Evolutionary conservation across 2,797 vertebrate species (phyloP).

Genomic region (Pyrocephalus nanus): DNA sequence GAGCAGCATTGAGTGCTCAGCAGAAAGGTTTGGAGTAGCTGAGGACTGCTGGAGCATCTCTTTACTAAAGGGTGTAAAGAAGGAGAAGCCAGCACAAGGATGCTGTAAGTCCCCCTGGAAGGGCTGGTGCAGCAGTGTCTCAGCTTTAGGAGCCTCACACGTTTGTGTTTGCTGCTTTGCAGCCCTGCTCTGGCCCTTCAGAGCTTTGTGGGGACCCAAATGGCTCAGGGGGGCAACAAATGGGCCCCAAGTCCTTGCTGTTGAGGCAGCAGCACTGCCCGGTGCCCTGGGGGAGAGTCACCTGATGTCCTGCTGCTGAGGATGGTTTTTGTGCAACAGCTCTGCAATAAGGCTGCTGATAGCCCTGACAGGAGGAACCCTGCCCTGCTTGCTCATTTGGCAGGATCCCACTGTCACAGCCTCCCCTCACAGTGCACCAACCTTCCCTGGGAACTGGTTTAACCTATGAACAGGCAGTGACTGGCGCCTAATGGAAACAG

Average conservation of each 20-base stretch:
- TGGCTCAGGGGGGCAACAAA: too few relatives aligned
- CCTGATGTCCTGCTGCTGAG: fast-evolving
- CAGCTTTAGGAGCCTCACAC: fast-evolving
- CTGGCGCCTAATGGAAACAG: background rate
- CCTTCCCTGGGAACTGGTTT: background rate
- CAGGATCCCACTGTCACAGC: background rate
- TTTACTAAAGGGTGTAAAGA: background rate
- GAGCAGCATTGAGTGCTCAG: background rate
- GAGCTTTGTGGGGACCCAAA: background rate
- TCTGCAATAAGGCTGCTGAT: background rate
- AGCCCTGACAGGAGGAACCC: fast-evolving
- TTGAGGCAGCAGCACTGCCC: too few relatives aligned
- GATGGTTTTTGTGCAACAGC: fast-evolving
- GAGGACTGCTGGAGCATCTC: background rate
- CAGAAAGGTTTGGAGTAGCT: background rate
- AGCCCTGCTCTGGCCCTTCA: too few relatives aligned
- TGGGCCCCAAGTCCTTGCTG: fast-evolving
- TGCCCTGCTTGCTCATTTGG: background rate
- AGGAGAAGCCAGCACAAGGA: background rate
- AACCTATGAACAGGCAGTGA: background rate
- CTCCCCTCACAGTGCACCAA: background rate
- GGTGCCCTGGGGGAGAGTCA: background rate
- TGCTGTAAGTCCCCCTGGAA: background rate
- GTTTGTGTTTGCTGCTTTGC: fast-evolving
- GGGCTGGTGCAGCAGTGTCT: fast-evolving